Percentiles rank a stretch among this genome's conserved stretches.
Evolutionary conservation across 2,113 vertebrate species (phyloP).

Genomic region (Cinclus cinclus): DNA sequence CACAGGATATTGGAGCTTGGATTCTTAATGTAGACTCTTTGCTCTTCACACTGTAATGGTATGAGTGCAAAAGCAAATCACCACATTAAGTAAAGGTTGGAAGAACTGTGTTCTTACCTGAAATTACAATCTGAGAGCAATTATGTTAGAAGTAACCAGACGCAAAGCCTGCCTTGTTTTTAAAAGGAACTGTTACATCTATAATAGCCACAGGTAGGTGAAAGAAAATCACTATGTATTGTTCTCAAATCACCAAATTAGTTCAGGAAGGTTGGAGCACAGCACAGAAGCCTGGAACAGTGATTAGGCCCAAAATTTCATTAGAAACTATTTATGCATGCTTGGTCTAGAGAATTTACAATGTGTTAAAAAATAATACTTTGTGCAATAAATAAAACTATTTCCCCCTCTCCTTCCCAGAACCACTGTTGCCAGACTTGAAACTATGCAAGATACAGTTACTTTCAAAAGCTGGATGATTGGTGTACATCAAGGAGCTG

Average conservation of each 20-base stretch:
- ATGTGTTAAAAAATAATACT: background rate
- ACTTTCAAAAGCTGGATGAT: background rate
- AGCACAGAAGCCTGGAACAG: slow-evolving; percentile 3
- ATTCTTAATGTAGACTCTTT: background rate
- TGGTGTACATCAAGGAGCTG: background rate
- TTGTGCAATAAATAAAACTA: slow-evolving; percentile 36
- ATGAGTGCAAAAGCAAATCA: background rate
- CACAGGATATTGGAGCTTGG: background rate
- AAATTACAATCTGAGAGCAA: background rate
- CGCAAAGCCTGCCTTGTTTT: background rate
- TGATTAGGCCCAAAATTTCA: background rate
- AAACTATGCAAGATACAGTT: background rate
- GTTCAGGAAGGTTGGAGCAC: background rate
- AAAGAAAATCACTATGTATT: background rate
- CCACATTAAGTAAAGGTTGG: background rate
- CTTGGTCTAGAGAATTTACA: background rate
- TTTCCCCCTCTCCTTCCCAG: background rate
- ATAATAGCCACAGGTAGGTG: background rate
- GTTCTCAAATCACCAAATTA: background rate
- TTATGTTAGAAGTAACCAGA: background rate
- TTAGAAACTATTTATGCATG: background rate
- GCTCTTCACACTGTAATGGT: background rate
- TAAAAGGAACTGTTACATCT: background rate
- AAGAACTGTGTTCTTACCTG: background rate
- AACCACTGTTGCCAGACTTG: background rate